Percentiles rank a stretch among this genome's conserved stretches.
Evolutionary conservation across 2,113 vertebrate genomes (phyloP).

Genomic region (Sander vitreus): DNA sequence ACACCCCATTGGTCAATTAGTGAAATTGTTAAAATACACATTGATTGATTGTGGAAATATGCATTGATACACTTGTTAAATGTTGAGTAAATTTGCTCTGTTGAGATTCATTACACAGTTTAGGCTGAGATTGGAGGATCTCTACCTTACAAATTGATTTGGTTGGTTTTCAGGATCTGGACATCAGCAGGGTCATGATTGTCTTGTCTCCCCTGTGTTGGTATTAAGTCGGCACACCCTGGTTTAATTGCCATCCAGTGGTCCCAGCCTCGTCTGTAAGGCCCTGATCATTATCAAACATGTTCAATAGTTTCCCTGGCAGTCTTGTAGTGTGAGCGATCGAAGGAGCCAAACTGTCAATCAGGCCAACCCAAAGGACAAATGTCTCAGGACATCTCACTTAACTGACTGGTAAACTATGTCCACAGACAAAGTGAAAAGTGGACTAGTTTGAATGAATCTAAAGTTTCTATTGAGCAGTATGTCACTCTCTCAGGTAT

Average conservation of each 20-base stretch:
- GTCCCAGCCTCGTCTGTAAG: slow-evolving; percentile 14
- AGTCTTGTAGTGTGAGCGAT: background rate
- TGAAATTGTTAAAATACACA: background rate
- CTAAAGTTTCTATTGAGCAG: background rate
- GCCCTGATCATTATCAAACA: slow-evolving; percentile 59
- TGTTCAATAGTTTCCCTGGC: slow-evolving; percentile 24
- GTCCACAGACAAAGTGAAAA: background rate
- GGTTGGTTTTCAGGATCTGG: slow-evolving; percentile 10
- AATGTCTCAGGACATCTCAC: background rate
- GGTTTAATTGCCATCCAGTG: slow-evolving; percentile 33
- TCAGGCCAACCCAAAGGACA: background rate
- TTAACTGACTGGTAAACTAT: background rate
- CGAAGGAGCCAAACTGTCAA: slow-evolving; percentile 16
- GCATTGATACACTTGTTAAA: background rate
- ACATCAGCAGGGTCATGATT: slow-evolving; percentile 24
- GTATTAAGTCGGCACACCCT: slow-evolving; percentile 18
- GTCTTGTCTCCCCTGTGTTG: slow-evolving; percentile 19
- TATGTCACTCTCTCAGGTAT: background rate
- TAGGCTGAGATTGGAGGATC: background rate
- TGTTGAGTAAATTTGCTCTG: background rate
- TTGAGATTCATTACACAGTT: background rate
- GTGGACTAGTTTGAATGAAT: background rate
- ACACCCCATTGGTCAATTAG: background rate
- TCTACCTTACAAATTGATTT: background rate
- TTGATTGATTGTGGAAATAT: background rate